Conservation (phyloP, 2,888 invertebrate species). For the Lasioglossum figueresi region DNA sequence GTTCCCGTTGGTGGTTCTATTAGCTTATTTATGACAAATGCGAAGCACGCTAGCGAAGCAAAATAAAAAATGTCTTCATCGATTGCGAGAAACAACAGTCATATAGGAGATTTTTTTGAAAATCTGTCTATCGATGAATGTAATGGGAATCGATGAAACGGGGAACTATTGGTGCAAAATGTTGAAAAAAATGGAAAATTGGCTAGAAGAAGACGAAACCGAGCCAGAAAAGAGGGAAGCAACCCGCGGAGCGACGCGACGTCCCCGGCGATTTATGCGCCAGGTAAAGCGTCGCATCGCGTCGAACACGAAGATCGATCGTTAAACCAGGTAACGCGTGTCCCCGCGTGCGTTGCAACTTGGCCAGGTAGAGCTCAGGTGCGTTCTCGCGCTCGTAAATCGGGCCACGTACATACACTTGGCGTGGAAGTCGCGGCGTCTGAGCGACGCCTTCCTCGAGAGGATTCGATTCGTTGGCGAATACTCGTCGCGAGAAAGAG, state of each 20-base stretch:
- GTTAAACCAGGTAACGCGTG: conserved; percentile 47
- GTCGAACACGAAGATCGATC: conserved; percentile 38
- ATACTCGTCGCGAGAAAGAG: neutral
- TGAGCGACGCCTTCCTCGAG: conserved; percentile 10
- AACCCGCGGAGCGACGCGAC: neutral
- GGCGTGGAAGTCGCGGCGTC: conserved; percentile 16
- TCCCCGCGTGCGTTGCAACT: conserved; percentile 1
- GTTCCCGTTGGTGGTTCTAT: too few relatives aligned
- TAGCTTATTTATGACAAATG: too few relatives aligned
- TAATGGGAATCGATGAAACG: too few relatives aligned
- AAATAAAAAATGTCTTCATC: too few relatives aligned
- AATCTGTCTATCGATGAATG: too few relatives aligned
- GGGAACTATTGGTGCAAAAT: too few relatives aligned
- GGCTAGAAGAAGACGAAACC: neutral
- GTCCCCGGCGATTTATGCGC: neutral
- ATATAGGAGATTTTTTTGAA: too few relatives aligned
- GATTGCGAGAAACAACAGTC: too few relatives aligned
- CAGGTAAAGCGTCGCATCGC: neutral
- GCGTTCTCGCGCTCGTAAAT: conserved; percentile 47
- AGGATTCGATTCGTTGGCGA: neutral
- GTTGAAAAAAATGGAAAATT: neutral
- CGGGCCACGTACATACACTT: conserved; percentile 29
- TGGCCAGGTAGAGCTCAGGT: conserved; percentile 38
- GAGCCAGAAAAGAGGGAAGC: neutral
- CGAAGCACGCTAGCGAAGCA: too few relatives aligned